Conservation (phyloP, 2,797 vertebrate species). For the Rhabdophis nuchalis region DNA sequence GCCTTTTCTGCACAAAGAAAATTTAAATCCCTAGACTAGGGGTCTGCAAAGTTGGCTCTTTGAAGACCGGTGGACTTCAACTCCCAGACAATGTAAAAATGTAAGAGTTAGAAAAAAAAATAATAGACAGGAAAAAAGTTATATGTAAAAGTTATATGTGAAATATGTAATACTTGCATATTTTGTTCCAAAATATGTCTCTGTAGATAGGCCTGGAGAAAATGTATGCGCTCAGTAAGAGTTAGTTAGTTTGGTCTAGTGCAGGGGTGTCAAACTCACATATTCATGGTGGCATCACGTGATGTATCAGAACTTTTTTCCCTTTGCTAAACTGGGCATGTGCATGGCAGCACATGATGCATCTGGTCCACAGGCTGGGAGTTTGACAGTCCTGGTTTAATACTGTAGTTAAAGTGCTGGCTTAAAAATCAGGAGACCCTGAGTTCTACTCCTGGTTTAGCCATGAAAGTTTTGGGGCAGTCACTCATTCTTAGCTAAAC, state of each 20-base stretch:
- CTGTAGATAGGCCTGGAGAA: neutral
- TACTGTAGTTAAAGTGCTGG: neutral
- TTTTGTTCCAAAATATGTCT: neutral
- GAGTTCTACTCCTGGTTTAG: neutral
- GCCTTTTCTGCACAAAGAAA: neutral
- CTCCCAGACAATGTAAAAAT: neutral
- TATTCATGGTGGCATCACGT: too few relatives aligned
- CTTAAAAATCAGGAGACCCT: neutral
- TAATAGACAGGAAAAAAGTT: neutral
- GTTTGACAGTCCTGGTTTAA: too few relatives aligned
- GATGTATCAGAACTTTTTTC: too few relatives aligned
- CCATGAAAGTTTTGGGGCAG: neutral
- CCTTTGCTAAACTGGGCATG: too few relatives aligned
- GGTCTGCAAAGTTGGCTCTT: too few relatives aligned
- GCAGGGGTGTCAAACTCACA: too few relatives aligned
- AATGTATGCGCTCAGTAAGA: neutral
- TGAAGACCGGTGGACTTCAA: too few relatives aligned
- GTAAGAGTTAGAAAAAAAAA: neutral
- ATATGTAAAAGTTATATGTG: neutral
- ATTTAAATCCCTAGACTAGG: neutral
- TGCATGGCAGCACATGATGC: too few relatives aligned
- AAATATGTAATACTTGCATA: neutral
- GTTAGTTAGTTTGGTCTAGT: neutral
- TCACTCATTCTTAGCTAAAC: neutral
- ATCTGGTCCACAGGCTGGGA: too few relatives aligned